A percentile compares a stretch with the other conserved stretches of the same genome.
phyloP scores from a whole-genome alignment of 1,140 invertebrate genomes.

The Riptortus pedestris region DNA sequence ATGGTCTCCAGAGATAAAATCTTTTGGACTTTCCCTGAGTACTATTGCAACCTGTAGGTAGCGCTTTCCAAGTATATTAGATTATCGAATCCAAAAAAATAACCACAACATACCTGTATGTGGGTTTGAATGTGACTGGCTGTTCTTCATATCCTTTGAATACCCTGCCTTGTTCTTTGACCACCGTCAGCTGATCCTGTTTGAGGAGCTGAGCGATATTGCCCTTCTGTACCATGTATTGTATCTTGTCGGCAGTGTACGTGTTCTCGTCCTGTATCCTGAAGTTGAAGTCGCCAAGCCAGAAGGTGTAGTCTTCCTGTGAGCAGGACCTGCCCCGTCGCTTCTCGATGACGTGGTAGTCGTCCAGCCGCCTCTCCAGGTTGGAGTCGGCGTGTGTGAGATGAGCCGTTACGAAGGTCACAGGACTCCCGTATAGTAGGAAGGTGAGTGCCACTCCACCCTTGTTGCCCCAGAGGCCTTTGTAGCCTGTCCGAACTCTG shows the following conservation, averaged over 20 bases:
- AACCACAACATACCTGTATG: neutral
- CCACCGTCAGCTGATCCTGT: neutral
- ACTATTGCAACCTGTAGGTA: too few relatives aligned
- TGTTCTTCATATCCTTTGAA: constrained; percentile 13
- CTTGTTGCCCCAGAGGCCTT: neutral
- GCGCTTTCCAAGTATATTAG: too few relatives aligned
- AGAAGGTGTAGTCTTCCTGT: constrained; percentile 7
- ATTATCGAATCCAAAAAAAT: too few relatives aligned
- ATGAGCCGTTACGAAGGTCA: neutral
- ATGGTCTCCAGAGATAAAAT: too few relatives aligned
- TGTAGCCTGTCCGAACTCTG: neutral
- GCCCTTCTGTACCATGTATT: neutral
- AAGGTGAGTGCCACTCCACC: neutral
- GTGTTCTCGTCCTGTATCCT: neutral
- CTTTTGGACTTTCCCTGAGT: too few relatives aligned
- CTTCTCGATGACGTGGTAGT: neutral
- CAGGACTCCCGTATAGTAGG: neutral
- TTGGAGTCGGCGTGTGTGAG: neutral
- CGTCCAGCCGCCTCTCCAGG: neutral
- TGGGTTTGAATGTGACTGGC: constrained; percentile 15
- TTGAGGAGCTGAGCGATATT: neutral
- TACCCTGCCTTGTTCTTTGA: neutral
- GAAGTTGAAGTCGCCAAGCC: constrained; percentile 12
- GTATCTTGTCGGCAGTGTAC: neutral
- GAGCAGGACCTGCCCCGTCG: neutral